A percentile compares a stretch with the other conserved stretches of the same genome.
Conservation (phyloP, 2,797 vertebrate genomes). For the Dallia pectoralis region DNA sequence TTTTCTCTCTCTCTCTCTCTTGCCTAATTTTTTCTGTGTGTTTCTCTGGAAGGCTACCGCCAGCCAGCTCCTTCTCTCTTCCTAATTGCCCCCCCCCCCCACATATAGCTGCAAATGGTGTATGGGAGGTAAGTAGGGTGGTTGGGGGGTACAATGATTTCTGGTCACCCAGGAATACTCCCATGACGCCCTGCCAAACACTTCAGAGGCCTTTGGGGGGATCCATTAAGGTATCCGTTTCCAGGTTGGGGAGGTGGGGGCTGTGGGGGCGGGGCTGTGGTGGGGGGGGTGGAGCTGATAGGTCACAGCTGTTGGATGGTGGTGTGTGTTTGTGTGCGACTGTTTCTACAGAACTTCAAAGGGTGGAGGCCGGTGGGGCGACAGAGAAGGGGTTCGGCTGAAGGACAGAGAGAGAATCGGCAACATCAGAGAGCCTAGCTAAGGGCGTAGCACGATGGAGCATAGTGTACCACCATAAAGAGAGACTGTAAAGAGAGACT, state of each 20-base stretch:
- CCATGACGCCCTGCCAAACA: not conserved
- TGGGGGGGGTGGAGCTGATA: conserved; percentile 30
- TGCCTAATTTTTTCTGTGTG: too few relatives aligned
- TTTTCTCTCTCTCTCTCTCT: conserved; percentile 7
- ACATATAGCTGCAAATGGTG: conserved; percentile 15
- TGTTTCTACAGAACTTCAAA: conserved; percentile 47
- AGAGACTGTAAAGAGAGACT: too few relatives aligned
- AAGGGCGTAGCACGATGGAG: not conserved
- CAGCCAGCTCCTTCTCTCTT: not conserved
- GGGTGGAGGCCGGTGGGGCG: not conserved
- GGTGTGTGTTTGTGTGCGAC: not conserved
- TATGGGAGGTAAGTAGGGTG: conserved; percentile 23
- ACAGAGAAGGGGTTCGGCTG: not conserved
- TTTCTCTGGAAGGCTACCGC: not conserved
- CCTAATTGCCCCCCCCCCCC: not conserved
- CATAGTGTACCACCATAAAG: not conserved
- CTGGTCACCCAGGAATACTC: conserved; percentile 38
- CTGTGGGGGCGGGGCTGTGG: not conserved
- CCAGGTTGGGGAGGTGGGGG: conserved; percentile 25
- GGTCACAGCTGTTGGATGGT: conserved; percentile 52
- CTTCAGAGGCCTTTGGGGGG: conserved; percentile 34
- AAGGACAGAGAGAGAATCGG: not conserved
- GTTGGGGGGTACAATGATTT: conserved; percentile 19
- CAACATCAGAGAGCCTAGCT: conserved; percentile 4
- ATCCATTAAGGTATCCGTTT: conserved; percentile 56